phyloP scores from a whole-genome alignment of 2,113 vertebrate species.

The Pterocles burchelli region DNA sequence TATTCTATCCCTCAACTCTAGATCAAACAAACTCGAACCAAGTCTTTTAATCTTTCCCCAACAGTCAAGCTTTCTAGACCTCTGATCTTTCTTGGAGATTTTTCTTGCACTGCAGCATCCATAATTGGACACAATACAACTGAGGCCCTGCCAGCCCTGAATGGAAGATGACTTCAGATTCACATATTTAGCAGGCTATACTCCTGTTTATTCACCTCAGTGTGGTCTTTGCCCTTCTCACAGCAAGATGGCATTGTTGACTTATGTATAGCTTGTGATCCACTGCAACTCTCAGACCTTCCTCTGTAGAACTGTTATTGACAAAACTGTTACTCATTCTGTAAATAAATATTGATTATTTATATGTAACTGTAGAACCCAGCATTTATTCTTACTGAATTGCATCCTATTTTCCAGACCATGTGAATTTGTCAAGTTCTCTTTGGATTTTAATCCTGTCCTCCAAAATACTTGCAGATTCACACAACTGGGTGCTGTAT shows the following conservation, averaged over 20 bases:
- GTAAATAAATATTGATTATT: background rate
- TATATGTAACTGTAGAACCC: background rate
- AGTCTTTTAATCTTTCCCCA: background rate
- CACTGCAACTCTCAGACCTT: background rate
- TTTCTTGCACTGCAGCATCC: background rate
- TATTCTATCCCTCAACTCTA: background rate
- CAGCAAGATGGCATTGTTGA: constrained; percentile 63
- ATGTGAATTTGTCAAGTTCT: background rate
- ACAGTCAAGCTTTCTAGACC: background rate
- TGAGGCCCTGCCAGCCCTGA: background rate
- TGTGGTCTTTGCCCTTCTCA: constrained; percentile 17
- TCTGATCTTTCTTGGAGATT: background rate
- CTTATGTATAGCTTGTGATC: background rate
- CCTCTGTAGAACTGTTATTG: background rate
- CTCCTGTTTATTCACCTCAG: background rate
- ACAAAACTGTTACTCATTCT: background rate
- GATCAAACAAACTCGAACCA: background rate
- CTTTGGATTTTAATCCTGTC: background rate
- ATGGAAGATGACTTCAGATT: background rate
- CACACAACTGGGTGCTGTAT: background rate
- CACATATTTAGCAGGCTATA: background rate
- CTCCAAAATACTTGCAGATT: background rate
- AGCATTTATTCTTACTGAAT: background rate
- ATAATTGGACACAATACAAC: background rate
- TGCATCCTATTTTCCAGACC: background rate